A percentile compares a stretch with the other conserved stretches of the same genome.
Evolutionary conservation across 2,113 vertebrate species (phyloP).

Genomic region (Tyto alba): DNA sequence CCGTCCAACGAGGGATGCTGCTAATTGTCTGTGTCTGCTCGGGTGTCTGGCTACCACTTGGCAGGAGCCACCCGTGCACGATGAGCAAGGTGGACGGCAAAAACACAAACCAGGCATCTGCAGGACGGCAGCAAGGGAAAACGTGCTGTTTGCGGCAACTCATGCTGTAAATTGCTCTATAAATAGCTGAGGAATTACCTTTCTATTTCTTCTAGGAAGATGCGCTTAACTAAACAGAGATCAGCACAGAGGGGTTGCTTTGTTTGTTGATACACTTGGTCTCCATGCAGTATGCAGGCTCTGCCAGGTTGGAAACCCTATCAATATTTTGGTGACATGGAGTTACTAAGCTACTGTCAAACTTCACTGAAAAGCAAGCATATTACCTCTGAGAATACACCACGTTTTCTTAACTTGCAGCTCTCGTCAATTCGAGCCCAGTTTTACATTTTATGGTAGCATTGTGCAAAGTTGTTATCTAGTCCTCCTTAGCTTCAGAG

Average conservation of each 20-base stretch:
- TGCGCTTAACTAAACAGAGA: not conserved
- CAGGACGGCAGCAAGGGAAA: not conserved
- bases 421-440: not conserved
- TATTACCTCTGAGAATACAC: not conserved
- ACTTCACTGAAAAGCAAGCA: not conserved
- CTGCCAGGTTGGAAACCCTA: slow-evolving; percentile 63
- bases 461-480: not conserved
- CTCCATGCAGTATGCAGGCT: slow-evolving; percentile 45
- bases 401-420: fast-evolving
- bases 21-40: not conserved
- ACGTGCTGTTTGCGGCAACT: not conserved
- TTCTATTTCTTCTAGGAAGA: slow-evolving; percentile 34
- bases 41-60: slow-evolving; percentile 33
- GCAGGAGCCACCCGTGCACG: not conserved
- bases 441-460: not conserved
- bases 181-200: slow-evolving; percentile 55
- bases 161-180: not conserved
- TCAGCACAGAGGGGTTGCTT: not conserved
- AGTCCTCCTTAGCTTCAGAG: not conserved
- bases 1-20: not conserved
- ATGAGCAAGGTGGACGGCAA: slow-evolving; percentile 36
- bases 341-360: slow-evolving; percentile 68
- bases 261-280: slow-evolving; percentile 70
- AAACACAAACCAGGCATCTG: not conserved
- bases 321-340: slow-evolving; percentile 67